Evolutionary conservation across 2,888 invertebrate genomes (phyloP), one percentile per base, ranked within the genome.

Genomic region (Parnassius orleans): DNA sequence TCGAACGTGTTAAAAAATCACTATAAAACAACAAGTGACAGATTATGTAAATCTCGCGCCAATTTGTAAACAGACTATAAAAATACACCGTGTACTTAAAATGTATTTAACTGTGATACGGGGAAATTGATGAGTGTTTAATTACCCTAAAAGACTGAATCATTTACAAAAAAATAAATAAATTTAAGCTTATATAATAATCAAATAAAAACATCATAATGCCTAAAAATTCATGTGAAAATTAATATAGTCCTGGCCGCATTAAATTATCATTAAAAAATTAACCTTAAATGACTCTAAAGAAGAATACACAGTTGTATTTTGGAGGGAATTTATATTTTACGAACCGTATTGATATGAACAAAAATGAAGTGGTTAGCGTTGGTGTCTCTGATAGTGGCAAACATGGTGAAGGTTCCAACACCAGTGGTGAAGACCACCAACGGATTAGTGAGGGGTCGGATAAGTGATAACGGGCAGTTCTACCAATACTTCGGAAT

Each of bases 401-500:
- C 83, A 43, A 81, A 79, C 62, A 65, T 90, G 72, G 69, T 90
- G 66, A 83, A 83, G 63, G 80, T 84, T 66, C 90, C 86, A 41
- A 79, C 88, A 46, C 87, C 86, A 0, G 75, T 84, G 65, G 81
- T 90, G 68, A 74, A 71, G 68, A 79, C 76, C 53, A 69, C 70
- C 65, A 68, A 76, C 55, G 90, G 90, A 0, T 75, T 83, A 24
- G 74, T 90, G 59, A 76, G 87, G 47, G 90, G 90, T 48, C 72
- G 81, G 15, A 66, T 87, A 68, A 82, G 83, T 65, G 79, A 81
- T 44, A 77, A 83, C 65, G 88, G 88, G 9, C 73, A 68, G 59
- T 80, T 84, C 69, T 79, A 81, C 76, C 81, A 84, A 68, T 91
- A 86, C 77, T 78, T 86, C 57, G 90, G 90, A 1, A 83, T 91